These are phyloP conservation scores for Daboia siamensis DNA, from an alignment of 2,113 vertebrate species.

Conservation along the genomic window DNA sequence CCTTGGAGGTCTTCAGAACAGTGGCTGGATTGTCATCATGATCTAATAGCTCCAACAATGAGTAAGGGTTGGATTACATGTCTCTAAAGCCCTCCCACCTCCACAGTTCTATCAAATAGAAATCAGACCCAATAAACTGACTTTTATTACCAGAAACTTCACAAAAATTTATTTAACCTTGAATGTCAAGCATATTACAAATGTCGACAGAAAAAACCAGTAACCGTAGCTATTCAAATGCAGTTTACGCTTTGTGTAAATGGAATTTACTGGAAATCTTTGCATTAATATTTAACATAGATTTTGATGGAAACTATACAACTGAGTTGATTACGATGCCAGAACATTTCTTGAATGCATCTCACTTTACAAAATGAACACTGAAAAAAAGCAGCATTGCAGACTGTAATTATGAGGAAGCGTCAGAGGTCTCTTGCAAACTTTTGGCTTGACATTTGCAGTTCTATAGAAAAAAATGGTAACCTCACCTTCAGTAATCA, in stretches of 20 bases:
- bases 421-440: conserved; percentile 50
- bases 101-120: background rate
- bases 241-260: conserved; percentile 21
- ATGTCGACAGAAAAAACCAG: conserved; percentile 53
- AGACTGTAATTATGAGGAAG: conserved; percentile 49
- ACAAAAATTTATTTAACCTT: conserved; percentile 70
- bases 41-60: background rate
- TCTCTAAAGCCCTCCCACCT: background rate
- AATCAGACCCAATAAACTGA: background rate
- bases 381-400: conserved; percentile 42
- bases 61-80: background rate
- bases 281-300: conserved; percentile 61
- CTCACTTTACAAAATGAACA: conserved; percentile 61
- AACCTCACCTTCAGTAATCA: conserved; percentile 21
- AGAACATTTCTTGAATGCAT: conserved; percentile 50
- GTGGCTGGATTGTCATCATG: background rate
- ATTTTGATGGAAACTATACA: conserved; percentile 38
- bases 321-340: conserved; percentile 41
- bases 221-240: conserved; percentile 42
- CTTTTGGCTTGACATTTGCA: conserved; percentile 18
- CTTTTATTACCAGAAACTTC: conserved; percentile 26
- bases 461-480: conserved; percentile 28
- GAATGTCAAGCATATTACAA: conserved; percentile 64
- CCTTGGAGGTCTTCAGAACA: background rate
- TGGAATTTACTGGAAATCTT: conserved; percentile 50